Evolutionary conservation across 2,113 vertebrate genomes (phyloP).

Genomic region (Raja brachyura): DNA sequence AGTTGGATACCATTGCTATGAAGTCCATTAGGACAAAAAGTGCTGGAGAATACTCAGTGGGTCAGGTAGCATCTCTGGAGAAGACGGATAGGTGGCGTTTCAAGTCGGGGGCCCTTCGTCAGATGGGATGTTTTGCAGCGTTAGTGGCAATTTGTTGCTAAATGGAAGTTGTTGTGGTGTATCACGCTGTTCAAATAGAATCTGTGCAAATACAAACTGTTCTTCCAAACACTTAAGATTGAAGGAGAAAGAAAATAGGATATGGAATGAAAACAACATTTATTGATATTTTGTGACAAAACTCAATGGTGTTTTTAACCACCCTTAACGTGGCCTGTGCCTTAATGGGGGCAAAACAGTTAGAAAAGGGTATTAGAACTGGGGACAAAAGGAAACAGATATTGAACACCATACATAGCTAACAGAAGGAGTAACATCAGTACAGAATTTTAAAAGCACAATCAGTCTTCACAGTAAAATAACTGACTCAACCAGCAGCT

Average conservation of each 20-base stretch:
- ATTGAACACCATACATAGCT: background rate
- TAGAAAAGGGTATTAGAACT: constrained; percentile 1
- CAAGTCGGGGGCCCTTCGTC: too few relatives aligned
- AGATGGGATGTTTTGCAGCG: background rate
- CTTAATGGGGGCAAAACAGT: background rate
- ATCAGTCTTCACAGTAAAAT: background rate
- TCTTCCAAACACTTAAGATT: background rate
- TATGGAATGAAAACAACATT: constrained; percentile 1
- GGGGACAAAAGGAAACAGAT: background rate
- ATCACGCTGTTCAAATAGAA: too few relatives aligned
- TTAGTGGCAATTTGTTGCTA: background rate
- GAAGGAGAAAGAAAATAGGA: background rate
- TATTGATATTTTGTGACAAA: constrained; percentile 17
- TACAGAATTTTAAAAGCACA: background rate
- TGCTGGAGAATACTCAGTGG: too few relatives aligned
- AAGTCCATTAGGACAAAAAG: too few relatives aligned
- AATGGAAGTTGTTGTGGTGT: background rate
- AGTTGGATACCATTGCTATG: too few relatives aligned
- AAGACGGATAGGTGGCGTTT: too few relatives aligned
- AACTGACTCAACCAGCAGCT: background rate
- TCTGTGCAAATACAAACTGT: background rate
- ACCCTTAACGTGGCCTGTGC: too few relatives aligned
- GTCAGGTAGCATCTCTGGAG: too few relatives aligned
- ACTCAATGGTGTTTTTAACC: background rate
- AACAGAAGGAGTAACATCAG: background rate